A percentile compares a stretch with the other conserved stretches of the same genome.
Conservation (phyloP, 2,797 vertebrate species). For the Gadopsis bispinosus region DNA sequence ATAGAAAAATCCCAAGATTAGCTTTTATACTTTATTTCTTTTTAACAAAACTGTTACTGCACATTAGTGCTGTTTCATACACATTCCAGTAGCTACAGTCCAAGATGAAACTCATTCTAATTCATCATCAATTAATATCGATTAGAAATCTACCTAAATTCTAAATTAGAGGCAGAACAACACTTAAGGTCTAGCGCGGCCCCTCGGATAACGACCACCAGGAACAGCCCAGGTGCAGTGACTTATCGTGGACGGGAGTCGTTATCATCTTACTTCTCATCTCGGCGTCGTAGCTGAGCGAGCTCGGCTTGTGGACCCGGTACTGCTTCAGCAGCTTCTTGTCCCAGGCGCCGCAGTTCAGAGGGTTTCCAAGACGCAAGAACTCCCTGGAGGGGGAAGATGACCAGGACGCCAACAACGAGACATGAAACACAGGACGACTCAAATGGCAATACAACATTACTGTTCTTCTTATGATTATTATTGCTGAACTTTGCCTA, state of each 20-base stretch:
- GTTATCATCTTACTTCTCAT: constrained; percentile 90
- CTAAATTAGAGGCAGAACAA: neutral
- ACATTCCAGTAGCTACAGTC: too few species aligned
- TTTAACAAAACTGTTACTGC: too few species aligned
- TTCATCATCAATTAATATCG: too few species aligned
- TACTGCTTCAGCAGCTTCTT: constrained; percentile 96
- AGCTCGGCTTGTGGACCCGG: constrained; percentile 96
- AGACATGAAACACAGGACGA: neutral
- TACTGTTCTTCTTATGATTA: neutral
- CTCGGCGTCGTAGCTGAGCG: constrained; percentile 94
- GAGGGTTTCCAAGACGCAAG: constrained; percentile 94
- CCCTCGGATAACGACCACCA: neutral
- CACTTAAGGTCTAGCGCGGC: neutral
- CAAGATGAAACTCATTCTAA: too few species aligned
- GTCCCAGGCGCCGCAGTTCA: constrained; percentile 99
- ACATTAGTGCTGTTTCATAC: too few species aligned
- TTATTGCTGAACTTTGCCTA: neutral
- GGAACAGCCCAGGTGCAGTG: neutral
- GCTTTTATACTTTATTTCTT: too few species aligned
- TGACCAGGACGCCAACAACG: neutral
- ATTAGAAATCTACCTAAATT: neutral
- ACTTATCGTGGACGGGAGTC: neutral
- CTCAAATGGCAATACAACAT: neutral
- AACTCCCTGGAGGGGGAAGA: constrained; percentile 89
- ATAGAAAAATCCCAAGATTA: neutral